A percentile compares a stretch with the other conserved stretches of the same genome.
Conservation (phyloP, 2,113 vertebrate species). For the Coracopsis vasa region DNA sequence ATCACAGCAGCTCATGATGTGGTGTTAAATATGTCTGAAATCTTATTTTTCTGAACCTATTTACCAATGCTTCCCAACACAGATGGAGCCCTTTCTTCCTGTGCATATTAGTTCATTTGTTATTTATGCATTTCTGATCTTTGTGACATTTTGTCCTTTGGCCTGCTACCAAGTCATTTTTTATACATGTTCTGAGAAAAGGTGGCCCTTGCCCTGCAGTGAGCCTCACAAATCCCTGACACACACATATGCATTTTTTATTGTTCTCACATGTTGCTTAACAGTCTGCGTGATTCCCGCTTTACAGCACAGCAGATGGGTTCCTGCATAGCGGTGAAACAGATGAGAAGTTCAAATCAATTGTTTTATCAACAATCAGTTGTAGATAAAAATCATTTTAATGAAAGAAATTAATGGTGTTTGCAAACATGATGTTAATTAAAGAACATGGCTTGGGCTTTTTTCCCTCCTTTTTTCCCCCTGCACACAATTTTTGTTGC, state of each 20-base stretch:
- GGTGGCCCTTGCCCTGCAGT: constrained; percentile 70
- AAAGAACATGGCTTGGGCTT: constrained; percentile 77
- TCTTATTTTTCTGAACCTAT: constrained; percentile 48
- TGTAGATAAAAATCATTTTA: constrained; percentile 83
- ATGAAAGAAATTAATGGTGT: constrained; percentile 84
- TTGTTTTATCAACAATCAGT: constrained; percentile 84
- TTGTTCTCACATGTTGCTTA: constrained; percentile 80
- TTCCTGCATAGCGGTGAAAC: constrained; percentile 66
- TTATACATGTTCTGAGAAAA: constrained; percentile 72
- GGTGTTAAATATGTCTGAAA: constrained; percentile 49
- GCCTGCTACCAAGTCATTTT: constrained; percentile 71
- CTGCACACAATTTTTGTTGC: constrained; percentile 79
- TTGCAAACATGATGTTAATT: constrained; percentile 86
- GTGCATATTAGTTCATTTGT: constrained; percentile 72
- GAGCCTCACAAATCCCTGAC: constrained; percentile 64
- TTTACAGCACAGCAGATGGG: constrained; percentile 75
- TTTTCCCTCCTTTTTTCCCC: constrained; percentile 25
- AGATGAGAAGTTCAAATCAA: constrained; percentile 79
- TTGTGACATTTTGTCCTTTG: constrained; percentile 66
- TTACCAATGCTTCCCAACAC: constrained; percentile 61
- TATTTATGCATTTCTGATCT: constrained; percentile 70
- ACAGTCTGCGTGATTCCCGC: constrained; percentile 67
- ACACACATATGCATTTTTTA: constrained; percentile 73
- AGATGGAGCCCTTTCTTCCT: constrained; percentile 69
- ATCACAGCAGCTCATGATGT: constrained; percentile 6